These are phyloP conservation scores for Micoletzkya japonica DNA, from an alignment of 2,888 invertebrate genomes.

Conservation along the genomic window DNA sequence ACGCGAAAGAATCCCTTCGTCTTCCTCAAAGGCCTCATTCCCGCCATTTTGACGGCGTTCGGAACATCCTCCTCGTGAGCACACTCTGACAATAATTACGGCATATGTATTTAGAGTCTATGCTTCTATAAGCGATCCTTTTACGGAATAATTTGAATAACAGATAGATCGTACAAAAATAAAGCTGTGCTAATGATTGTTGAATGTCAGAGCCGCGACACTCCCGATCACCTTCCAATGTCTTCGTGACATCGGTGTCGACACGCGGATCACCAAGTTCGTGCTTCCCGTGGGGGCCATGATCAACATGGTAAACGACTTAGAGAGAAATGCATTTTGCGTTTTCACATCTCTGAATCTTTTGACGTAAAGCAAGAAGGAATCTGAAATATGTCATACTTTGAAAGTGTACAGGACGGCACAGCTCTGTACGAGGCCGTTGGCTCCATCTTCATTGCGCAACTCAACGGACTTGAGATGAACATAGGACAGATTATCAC, in stretches of 20 bases:
- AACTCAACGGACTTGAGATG: slow-evolving; percentile 81
- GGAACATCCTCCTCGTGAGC: slow-evolving; percentile 73
- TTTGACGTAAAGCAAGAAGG: no score
- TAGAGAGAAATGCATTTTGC: no score
- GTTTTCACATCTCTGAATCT: no score
- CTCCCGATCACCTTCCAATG: slow-evolving; percentile 74
- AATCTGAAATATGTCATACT: no score
- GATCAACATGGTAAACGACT: slow-evolving; percentile 81
- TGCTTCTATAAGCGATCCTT: no score
- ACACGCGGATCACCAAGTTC: slow-evolving; percentile 72
- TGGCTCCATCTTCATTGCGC: slow-evolving; percentile 83
- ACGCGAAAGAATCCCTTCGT: slow-evolving; percentile 63
- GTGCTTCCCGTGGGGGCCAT: slow-evolving; percentile 68
- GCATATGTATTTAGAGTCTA: no score
- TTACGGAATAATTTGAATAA: no score
- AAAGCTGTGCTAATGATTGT: neutral
- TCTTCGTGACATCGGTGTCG: slow-evolving; percentile 72
- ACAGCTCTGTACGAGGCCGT: slow-evolving; percentile 78
- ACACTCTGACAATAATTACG: no score
- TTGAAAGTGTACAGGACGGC: slow-evolving; percentile 64
- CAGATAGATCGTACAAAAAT: neutral
- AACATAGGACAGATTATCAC: slow-evolving; percentile 83
- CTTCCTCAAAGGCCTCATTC: slow-evolving; percentile 69
- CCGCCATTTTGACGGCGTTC: slow-evolving; percentile 73
- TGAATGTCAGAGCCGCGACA: slow-evolving; percentile 70